Evolutionary conservation across 2,797 vertebrate genomes (phyloP).

Genomic region (Takifugu rubripes): DNA sequence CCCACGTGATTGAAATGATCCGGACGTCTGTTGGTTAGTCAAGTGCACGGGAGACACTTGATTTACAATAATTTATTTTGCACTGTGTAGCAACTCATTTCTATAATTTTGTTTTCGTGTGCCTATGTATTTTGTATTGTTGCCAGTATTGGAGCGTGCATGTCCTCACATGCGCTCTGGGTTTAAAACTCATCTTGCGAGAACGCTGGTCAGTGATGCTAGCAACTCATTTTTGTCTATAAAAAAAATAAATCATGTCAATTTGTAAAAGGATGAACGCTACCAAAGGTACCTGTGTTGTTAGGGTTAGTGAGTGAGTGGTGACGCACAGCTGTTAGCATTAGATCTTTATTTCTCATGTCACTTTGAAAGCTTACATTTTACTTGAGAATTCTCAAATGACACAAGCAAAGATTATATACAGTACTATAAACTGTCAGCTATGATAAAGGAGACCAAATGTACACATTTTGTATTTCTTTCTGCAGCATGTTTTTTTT

Average conservation of each 20-base stretch:
- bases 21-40: constrained; percentile 4
- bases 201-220: no score
- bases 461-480: constrained; percentile 69
- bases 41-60: constrained; percentile 31
- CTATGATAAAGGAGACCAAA: constrained; percentile 79
- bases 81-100: constrained; percentile 28
- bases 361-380: constrained; percentile 77
- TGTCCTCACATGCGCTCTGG: background rate
- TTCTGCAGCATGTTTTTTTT: constrained; percentile 62
- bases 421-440: constrained; percentile 79
- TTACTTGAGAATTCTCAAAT: constrained; percentile 71
- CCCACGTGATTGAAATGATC: constrained; percentile 8
- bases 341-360: constrained; percentile 81
- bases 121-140: constrained; percentile 9
- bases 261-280: no score
- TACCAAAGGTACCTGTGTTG: no score
- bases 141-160: constrained; percentile 1
- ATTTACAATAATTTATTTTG: constrained; percentile 41
- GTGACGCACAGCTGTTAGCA: constrained; percentile 50
- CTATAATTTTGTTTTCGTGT: constrained; percentile 13
- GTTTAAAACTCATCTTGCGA: no score
- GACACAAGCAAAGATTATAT: constrained; percentile 81
- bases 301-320: no score
- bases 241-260: no score
- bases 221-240: no score